phyloP scores from a whole-genome alignment of 2,888 invertebrate genomes.

The Myopa tessellatipennis region DNA sequence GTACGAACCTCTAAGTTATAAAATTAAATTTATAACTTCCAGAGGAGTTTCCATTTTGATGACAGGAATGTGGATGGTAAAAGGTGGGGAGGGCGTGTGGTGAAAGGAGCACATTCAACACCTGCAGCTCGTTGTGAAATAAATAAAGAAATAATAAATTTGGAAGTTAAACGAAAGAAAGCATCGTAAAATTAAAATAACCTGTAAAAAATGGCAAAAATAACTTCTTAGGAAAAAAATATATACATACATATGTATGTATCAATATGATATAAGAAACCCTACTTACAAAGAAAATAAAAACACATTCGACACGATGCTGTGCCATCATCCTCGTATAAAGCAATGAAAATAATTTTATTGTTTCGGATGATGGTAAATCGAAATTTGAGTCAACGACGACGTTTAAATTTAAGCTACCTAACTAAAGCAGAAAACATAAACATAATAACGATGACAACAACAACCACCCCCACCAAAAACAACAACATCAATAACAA shows the following conservation, averaged over 20 bases:
- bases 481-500: too few relatives aligned
- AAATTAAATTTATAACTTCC: too few relatives aligned
- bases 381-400: conserved; percentile 21
- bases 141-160: conserved; percentile 25
- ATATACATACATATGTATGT: not conserved
- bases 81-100: too few relatives aligned
- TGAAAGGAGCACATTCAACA: conserved; percentile 14
- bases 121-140: conserved; percentile 1
- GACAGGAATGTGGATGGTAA: too few relatives aligned
- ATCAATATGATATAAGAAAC: not conserved
- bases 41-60: too few relatives aligned
- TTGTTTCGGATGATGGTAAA: conserved; percentile 44
- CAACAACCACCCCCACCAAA: too few relatives aligned
- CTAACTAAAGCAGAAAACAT: not conserved
- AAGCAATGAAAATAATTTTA: conserved; percentile 65
- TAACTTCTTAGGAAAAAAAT: not conserved
- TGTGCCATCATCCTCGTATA: conserved; percentile 62
- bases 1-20: too few relatives aligned
- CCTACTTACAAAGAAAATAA: not conserved
- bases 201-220: conserved; percentile 27
- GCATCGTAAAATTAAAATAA: conserved; percentile 32
- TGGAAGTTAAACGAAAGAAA: conserved; percentile 29
- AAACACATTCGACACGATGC: not conserved
- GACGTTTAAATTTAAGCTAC: conserved; percentile 26
- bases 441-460: not conserved